Percentiles rank a stretch among this genome's conserved stretches.
phyloP scores from a whole-genome alignment of 2,888 invertebrate species.

The Coleophora flavipennella region DNA sequence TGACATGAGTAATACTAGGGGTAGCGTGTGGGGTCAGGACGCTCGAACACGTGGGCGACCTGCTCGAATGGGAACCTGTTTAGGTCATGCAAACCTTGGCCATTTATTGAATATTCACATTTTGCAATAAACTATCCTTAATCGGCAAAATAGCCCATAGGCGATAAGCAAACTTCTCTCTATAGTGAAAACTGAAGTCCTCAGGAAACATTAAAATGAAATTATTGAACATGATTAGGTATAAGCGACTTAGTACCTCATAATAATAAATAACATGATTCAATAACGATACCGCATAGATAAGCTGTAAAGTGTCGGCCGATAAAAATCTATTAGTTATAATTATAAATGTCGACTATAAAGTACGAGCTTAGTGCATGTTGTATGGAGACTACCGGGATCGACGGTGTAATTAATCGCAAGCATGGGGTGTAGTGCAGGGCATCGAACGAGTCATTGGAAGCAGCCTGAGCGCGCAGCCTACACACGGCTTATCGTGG shows the following conservation, averaged over 20 bases:
- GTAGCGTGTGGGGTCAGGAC: slow-evolving; percentile 45
- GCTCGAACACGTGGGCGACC: slow-evolving; percentile 49
- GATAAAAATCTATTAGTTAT: not conserved
- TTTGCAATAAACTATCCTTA: slow-evolving; percentile 30
- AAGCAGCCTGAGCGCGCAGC: slow-evolving; percentile 14
- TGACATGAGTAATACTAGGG: slow-evolving; percentile 39
- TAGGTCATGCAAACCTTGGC: slow-evolving; percentile 60
- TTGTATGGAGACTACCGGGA: slow-evolving; percentile 3
- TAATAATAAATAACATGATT: not conserved
- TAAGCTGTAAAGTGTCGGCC: slow-evolving; percentile 1
- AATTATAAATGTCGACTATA: too few species aligned
- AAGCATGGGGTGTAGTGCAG: slow-evolving; percentile 12
- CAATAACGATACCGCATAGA: slow-evolving; percentile 1
- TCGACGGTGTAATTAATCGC: slow-evolving; percentile 16
- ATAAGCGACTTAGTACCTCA: not conserved
- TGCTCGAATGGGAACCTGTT: slow-evolving; percentile 61
- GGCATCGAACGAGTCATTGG: slow-evolving; percentile 17
- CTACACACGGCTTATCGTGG: slow-evolving; percentile 25
- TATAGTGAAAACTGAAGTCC: slow-evolving; percentile 10
- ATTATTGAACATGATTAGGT: not conserved
- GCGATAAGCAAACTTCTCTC: slow-evolving; percentile 16
- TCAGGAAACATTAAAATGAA: slow-evolving; percentile 12
- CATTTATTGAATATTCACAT: slow-evolving; percentile 54
- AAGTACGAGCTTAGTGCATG: too few species aligned
- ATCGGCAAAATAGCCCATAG: slow-evolving; percentile 39